phyloP scores from a whole-genome alignment of 2,888 invertebrate species.

The Pelosia muscerda region DNA sequence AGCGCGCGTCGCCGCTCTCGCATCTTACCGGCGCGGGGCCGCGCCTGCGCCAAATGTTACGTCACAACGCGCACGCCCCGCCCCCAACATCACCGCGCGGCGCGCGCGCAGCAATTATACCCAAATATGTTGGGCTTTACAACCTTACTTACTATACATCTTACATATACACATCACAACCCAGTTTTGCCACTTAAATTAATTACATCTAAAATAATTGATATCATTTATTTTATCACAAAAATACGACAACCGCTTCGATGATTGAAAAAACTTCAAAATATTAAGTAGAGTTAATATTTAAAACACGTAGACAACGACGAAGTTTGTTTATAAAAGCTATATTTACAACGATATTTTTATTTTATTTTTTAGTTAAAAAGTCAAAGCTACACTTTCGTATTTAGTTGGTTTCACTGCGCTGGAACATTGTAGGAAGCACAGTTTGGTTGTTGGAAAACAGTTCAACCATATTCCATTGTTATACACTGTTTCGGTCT shows the following conservation, averaged over 20 bases:
- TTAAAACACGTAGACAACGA: conserved; percentile 77
- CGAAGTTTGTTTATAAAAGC: conserved; percentile 54
- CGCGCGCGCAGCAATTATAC: conserved; percentile 64
- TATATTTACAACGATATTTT: conserved; percentile 66
- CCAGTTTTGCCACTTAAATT: conserved; percentile 84
- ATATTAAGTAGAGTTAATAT: conserved; percentile 51
- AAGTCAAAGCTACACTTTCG: conserved; percentile 42
- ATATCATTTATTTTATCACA: conserved; percentile 75
- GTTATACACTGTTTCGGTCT: conserved; percentile 73
- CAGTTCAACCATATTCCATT: conserved; percentile 86
- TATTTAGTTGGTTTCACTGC: conserved; percentile 66
- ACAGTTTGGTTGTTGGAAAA: conserved; percentile 70
- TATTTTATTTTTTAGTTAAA: conserved; percentile 37
- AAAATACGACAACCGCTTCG: conserved; percentile 87
- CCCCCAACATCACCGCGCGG: conserved; percentile 76
- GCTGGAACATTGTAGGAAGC: conserved; percentile 76
- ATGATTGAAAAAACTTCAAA: conserved; percentile 81
- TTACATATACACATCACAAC: conserved; percentile 86
- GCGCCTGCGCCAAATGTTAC: conserved; percentile 83
- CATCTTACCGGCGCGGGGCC: conserved; percentile 85
- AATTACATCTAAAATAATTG: conserved; percentile 59
- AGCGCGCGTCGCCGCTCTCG: conserved; percentile 82
- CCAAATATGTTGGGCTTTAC: conserved; percentile 48
- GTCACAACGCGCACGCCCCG: conserved; percentile 76
- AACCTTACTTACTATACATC: conserved; percentile 75